Evolutionary conservation across 2,113 vertebrate species (phyloP), one percentile per base, ranked within the genome.

Genomic region (Rallus limicola): DNA sequence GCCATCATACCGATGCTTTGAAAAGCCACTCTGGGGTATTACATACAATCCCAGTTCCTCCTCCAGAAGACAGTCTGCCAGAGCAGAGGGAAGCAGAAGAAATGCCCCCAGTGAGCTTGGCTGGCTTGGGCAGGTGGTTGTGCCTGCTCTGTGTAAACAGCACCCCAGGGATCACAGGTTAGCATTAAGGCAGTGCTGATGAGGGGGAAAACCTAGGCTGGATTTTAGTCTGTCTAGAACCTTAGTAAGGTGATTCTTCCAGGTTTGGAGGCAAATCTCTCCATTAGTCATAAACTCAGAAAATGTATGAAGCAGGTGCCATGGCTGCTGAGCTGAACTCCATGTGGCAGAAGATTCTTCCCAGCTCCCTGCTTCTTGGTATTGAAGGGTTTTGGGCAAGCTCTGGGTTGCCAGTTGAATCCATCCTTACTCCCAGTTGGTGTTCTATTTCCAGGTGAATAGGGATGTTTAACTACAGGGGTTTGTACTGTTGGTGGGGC

Each of bases 301-400:
- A 29, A 46, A 17, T 11, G 28, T 0, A 2, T 0, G 0, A 34
- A 63, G 67, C 17, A 50, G 56, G 21, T 70, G 19, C 36, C 1
- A 0, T 12, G 23, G 18, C 55, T 64, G 29, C 36, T 29, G 50
- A 70, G 25, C 68, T 76, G 63, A 55, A 19, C 31, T 23, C 34
- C 6, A 1, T 12, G 2, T 0, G 3, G n/a, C 44, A 31, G 33
- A 52, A 69, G 44, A 31, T 34, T 31, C 50, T 53, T 52, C 23
- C 33, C 42, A 59, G n/a, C 19, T 69, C 50, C 16, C 5, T 17
- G 8, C 34, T 52, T 36, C 40, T 58, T 16, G 31, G 38, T 65
- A n/a, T n/a, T 29, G 52, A 81, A 53, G n/a, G 28, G 11, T 31
- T 8, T 4, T 18, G 44, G 52, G 29, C 42, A 59, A 59, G 33